Percentiles rank a stretch among this genome's conserved stretches.
Evolutionary conservation across 2,797 vertebrate genomes (phyloP).

Genomic region (Channallabes apus): DNA sequence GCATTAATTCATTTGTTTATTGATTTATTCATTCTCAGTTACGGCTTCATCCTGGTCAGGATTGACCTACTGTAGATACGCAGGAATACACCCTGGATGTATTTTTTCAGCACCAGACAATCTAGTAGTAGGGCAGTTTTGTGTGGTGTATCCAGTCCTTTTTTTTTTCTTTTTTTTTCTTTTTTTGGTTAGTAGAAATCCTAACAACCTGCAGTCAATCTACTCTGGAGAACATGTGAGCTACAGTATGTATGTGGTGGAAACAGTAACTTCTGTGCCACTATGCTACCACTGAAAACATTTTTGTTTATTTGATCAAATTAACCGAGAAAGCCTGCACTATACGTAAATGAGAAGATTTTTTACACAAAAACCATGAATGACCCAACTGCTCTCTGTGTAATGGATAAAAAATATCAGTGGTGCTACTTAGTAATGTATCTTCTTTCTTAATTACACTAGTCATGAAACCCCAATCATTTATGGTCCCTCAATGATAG

Average conservation of each 20-base stretch:
- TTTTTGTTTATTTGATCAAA: not conserved
- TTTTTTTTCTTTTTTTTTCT: not conserved
- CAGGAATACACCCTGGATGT: not conserved
- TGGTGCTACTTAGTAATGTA: not conserved
- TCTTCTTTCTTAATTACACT: not conserved
- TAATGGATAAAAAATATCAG: not conserved
- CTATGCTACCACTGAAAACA: not conserved
- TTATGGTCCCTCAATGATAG: not conserved
- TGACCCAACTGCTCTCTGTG: not conserved
- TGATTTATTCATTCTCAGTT: not conserved
- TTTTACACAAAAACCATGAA: not conserved
- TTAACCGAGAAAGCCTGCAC: not conserved
- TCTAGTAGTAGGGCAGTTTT: not conserved
- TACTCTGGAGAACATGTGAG: not conserved
- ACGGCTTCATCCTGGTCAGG: not conserved
- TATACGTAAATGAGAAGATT: no score
- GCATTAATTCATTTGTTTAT: not conserved
- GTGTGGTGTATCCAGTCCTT: not conserved
- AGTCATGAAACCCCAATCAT: not conserved
- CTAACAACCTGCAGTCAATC: not conserved
- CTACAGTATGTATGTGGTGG: not conserved
- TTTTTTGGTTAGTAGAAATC: not conserved
- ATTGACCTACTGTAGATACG: not conserved
- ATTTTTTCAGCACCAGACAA: not conserved
- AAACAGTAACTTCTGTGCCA: not conserved